Evolutionary conservation across 37 sponge, comb jelly and placozoan species (phyloP), one percentile per base, ranked within the genome.

Genomic region (Chondrosia reniformis): DNA sequence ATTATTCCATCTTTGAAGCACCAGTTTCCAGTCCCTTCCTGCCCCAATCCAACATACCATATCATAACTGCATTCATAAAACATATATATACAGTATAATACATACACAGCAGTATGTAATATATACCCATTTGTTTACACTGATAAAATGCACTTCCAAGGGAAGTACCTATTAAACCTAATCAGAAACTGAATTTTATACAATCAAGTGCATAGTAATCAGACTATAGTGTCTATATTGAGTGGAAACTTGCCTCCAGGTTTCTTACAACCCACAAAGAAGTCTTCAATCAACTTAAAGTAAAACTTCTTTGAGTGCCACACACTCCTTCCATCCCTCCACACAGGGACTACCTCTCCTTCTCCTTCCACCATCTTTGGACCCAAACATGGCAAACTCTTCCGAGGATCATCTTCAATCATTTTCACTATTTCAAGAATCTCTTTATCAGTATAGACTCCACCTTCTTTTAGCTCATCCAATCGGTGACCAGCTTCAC

Each of bases 21-120:
- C 93, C 93, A 92, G 80, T 87, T 85, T 39, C 93, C 93, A 24
- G 93, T 84, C 37, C 41, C 64, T 62, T 72, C 71, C 85, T 71
- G 79, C 25, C 92, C 82, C n/a, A 52, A 74, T 2, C 92, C 92
- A 63, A 67, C 65, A 56, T 92, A 92, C 82, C 88, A 80, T 31
- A 91, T 22, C 3, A 83, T 33, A 57, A 42, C 91, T 91, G 59
- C 33, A 25, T 46, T 27, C 4, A 77, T 9, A 3, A 28, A 36
- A 77, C 43, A 61, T 77, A 77, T 37, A 43, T 58, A 43, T 58
- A 41, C 61, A 10, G 19, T 34, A 4, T 19, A 64, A 25, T n/a
- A 62, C 28, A 62, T 25, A 12, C 9, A 62, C 63, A 12, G 63
- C n/a, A 22, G 27, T 25, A 28, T 62, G 9, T 12, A 9, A 62